These are phyloP conservation scores for Polyommatus icarus DNA, from an alignment of 2,888 invertebrate genomes.

Conservation along the genomic window DNA sequence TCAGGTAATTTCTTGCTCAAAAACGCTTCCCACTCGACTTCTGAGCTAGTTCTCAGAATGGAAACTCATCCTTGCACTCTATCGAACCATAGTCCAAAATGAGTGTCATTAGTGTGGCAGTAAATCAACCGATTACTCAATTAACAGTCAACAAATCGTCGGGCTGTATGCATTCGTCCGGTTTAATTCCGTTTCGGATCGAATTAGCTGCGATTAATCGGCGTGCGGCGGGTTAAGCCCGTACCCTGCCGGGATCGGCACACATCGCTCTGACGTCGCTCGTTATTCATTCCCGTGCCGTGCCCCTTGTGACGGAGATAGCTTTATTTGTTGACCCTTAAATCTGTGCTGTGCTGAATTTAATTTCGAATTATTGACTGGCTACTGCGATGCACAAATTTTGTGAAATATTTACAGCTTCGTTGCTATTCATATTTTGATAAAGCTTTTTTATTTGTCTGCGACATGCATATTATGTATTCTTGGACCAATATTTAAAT, in stretches of 20 bases:
- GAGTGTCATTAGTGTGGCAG: constrained; percentile 43
- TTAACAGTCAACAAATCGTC: constrained; percentile 74
- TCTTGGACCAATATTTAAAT: too few species aligned
- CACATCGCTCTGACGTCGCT: constrained; percentile 77
- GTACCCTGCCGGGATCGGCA: constrained; percentile 53
- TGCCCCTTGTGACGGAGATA: constrained; percentile 63
- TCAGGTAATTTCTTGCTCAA: too few species aligned
- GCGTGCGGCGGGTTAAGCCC: constrained; percentile 71
- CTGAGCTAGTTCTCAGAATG: neutral
- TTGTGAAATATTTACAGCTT: neutral
- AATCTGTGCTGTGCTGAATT: constrained; percentile 45
- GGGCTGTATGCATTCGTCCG: constrained; percentile 78
- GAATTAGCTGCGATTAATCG: constrained; percentile 79
- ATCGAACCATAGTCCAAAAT: neutral
- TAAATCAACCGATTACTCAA: constrained; percentile 61
- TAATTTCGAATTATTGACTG: constrained; percentile 16
- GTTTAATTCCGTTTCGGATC: constrained; percentile 77
- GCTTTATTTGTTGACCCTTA: constrained; percentile 62
- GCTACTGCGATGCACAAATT: neutral
- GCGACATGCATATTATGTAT: too few species aligned
- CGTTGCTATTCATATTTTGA: neutral
- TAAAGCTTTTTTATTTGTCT: too few species aligned
- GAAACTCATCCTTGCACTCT: neutral
- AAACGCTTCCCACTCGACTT: neutral
- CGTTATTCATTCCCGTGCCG: constrained; percentile 74